phyloP scores from a whole-genome alignment of 2,888 invertebrate species.

The Drosophila pegasa region DNA sequence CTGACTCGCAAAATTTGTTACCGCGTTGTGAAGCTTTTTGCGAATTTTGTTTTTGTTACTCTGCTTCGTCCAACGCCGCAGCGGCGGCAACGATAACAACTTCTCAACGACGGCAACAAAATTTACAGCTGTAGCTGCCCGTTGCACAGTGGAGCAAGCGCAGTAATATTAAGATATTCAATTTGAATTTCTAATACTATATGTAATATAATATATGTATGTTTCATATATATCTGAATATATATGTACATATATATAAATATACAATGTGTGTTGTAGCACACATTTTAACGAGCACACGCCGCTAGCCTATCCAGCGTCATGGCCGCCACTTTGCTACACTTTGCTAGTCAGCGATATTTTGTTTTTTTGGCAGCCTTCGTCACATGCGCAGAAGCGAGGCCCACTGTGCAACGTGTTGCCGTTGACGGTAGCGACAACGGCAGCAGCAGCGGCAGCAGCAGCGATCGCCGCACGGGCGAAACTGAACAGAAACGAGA shows the following conservation, averaged over 20 bases:
- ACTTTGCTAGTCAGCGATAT: constrained; percentile 37
- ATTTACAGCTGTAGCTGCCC: constrained; percentile 76
- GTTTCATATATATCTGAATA: neutral
- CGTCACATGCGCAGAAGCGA: constrained; percentile 67
- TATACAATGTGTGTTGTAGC: constrained; percentile 11
- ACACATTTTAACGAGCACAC: constrained; percentile 33
- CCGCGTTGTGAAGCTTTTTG: constrained; percentile 63
- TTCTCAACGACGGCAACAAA: constrained; percentile 75
- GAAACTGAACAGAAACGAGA: constrained; percentile 56
- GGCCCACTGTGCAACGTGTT: constrained; percentile 79
- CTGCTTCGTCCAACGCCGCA: constrained; percentile 55
- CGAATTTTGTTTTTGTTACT: constrained; percentile 47
- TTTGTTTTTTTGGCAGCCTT: constrained; percentile 58
- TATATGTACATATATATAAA: neutral
- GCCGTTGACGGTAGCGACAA: constrained; percentile 69
- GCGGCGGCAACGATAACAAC: constrained; percentile 77
- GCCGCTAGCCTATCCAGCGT: constrained; percentile 60
- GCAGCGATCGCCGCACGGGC: constrained; percentile 74
- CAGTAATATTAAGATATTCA: neutral
- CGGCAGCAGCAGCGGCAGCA: constrained; percentile 62
- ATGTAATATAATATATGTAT: neutral
- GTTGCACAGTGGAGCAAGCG: constrained; percentile 64
- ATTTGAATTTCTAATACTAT: neutral
- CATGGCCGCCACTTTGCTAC: constrained; percentile 63
- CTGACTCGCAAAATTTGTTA: constrained; percentile 76